These are phyloP conservation scores for Caradrina clavipalpis DNA, from an alignment of 2,888 invertebrate genomes.

Conservation along the genomic window DNA sequence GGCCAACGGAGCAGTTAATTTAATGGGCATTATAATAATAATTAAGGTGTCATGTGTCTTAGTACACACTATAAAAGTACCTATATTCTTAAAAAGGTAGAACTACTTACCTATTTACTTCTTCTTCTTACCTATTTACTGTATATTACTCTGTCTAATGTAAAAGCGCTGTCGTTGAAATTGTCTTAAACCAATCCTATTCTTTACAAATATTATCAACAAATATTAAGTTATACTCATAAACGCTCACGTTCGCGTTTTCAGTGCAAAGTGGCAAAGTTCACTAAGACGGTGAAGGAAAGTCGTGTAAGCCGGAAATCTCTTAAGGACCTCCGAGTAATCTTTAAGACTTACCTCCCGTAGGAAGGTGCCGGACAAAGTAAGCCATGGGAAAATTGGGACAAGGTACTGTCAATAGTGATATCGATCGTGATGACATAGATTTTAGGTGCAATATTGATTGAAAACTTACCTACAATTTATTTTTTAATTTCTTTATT, in stretches of 20 bases:
- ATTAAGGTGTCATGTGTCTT: too few species aligned
- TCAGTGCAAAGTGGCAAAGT: constrained; percentile 69
- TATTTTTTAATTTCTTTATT: too few species aligned
- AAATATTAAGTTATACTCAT: constrained; percentile 20
- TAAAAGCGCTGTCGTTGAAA: background rate
- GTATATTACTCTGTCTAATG: too few species aligned
- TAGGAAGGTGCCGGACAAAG: constrained; percentile 34
- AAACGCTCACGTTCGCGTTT: constrained; percentile 35
- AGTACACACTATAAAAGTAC: too few species aligned
- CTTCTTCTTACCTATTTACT: too few species aligned
- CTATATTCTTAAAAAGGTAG: too few species aligned
- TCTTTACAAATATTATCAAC: too few species aligned
- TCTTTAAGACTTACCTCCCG: constrained; percentile 69
- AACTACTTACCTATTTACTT: too few species aligned
- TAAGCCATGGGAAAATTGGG: constrained; percentile 9
- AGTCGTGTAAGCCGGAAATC: constrained; percentile 80
- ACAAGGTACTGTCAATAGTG: background rate
- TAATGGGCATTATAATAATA: too few species aligned
- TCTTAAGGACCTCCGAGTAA: constrained; percentile 76
- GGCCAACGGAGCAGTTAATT: too few species aligned
- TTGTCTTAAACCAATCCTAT: constrained; percentile 23
- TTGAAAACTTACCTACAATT: too few species aligned
- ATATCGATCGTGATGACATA: too few species aligned
- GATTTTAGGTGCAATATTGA: background rate
- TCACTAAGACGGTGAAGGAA: constrained; percentile 73